Conservation (phyloP, 2,797 vertebrate genomes). For the Gephyroberyx darwinii region DNA sequence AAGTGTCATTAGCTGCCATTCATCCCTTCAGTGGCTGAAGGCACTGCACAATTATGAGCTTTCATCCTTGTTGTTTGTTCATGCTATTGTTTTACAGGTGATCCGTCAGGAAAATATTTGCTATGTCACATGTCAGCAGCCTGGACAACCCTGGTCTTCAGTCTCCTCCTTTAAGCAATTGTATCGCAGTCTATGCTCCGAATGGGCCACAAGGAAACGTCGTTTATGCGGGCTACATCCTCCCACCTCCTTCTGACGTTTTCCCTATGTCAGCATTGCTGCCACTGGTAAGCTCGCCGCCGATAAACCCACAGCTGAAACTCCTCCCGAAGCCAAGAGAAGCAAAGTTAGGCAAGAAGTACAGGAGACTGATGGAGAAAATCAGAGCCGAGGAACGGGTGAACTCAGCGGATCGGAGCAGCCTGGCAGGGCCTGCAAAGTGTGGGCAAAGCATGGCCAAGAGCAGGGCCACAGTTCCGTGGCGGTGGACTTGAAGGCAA, state of each 20-base stretch:
- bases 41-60: too few species aligned
- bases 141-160: neutral
- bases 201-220: rapidly evolving
- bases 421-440: too few species aligned
- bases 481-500: too few species aligned
- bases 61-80: neutral
- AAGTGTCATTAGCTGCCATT: too few species aligned
- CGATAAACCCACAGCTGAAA: too few species aligned
- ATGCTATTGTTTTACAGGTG: neutral
- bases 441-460: neutral
- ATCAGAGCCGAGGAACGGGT: neutral
- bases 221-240: slow-evolving; percentile 15
- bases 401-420: too few species aligned
- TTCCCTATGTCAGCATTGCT: neutral
- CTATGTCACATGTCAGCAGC: slow-evolving; percentile 7
- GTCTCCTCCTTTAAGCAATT: rapidly evolving
- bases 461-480: neutral
- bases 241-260: neutral
- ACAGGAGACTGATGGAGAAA: too few species aligned
- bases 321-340: too few species aligned
- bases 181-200: slow-evolving; percentile 16
- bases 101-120: neutral
- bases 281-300: too few species aligned
- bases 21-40: too few species aligned
- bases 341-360: too few species aligned